Base-by-base conservation (phyloP, 1,140 invertebrate genomes). In the Panulirus ornatus region DNA sequence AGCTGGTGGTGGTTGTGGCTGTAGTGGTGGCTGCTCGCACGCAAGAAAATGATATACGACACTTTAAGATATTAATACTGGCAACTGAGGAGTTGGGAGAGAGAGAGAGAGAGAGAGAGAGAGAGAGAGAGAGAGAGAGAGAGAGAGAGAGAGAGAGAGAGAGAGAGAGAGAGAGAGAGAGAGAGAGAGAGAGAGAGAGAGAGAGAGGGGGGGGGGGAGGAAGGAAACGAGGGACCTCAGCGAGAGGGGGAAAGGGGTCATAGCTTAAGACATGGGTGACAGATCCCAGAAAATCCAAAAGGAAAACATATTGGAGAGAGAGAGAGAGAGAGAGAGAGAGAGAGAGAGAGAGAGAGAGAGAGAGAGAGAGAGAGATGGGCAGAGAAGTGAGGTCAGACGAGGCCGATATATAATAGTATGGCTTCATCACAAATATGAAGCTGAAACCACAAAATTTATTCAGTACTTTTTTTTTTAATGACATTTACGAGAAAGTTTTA, bases 1-100 rank as follows among this genome's bases (percentile, higher is more conserved):
- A 84, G 88, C 88, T 89, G 88, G 81, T 89, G 81, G 87, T 66
- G 40, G 79, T 75, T 58, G 87, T 83, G 78, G 54, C 30, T 19
- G 51, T 63, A 1, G 73, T 58, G 22, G 71, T 14, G 34, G 85
- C 75, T 81, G 84, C 84, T 63, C 36, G 27, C n/a, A 34, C 63
- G 16, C 44, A 30, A 66, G 54, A 51, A 58, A 66, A 66, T 63
- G 83, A 71, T 42, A 85, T 27, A 71, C 27, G 70, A 40, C 36
- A 22, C 36, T 84, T n/a, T 70, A 51, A 81, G 78, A 81, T 22
- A 79, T 38, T 42, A 0, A 76, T 42, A 76, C 73, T 42, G 2
- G 27, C 73, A 38, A 44, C 73, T 44, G 34, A 19, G 40, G 27
- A 58, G 51, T 58, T 58, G 27, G 66, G 22, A 70, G 36, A 70